Evolutionary conservation across 2,888 invertebrate species (phyloP), one percentile per base, ranked within the genome.

Genomic region (Oscheius sp.): DNA sequence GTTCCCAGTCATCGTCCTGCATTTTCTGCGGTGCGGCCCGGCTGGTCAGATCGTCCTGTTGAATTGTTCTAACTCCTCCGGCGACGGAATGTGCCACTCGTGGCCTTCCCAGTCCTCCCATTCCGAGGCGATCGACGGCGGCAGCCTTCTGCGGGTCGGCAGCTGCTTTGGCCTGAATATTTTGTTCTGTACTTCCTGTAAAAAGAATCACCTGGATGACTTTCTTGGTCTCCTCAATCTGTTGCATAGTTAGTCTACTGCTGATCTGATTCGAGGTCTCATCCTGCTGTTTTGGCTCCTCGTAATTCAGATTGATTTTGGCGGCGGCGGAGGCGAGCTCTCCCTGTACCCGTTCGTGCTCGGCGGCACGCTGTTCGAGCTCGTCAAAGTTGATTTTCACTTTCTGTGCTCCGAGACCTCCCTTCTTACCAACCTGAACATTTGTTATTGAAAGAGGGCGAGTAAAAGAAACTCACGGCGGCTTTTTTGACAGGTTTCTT

Each of bases 311-410:
- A 65, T 73, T 73, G 21, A 58, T 42, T 35, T 73, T 73, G 29
- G 37, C 59, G 5, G 74, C 58, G 35, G 74, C 74, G 10, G 29
- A 35, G 13, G 29, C 47, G 4, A 76, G 76, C 90, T 79, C 79
- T 11, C 68, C 90, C 89, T 92, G 92, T 63, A 93, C 92, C 89
- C 94, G 94, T 90, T 95, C 94, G 2, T 94, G 93, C 90, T 94
- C 92, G 86, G 93, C 93, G 5, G 96, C 96, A 88, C 94, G 94
- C 80, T 93, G 93, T 90, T 98, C 97, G 77, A 98, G 93, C 89
- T 96, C 96, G 29, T 94, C 94, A 90, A 99, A 99, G 91, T 97
- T 95, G 2, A 84, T 76, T 42, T 95, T 93, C 94, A 98, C 95
- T 90, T 95, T 94, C 68, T 95, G 96, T 21, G 98, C 99, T 66